These are phyloP conservation scores for Glaucomys volans DNA, from an alignment of 2,113 vertebrate species.

Conservation along the genomic window DNA sequence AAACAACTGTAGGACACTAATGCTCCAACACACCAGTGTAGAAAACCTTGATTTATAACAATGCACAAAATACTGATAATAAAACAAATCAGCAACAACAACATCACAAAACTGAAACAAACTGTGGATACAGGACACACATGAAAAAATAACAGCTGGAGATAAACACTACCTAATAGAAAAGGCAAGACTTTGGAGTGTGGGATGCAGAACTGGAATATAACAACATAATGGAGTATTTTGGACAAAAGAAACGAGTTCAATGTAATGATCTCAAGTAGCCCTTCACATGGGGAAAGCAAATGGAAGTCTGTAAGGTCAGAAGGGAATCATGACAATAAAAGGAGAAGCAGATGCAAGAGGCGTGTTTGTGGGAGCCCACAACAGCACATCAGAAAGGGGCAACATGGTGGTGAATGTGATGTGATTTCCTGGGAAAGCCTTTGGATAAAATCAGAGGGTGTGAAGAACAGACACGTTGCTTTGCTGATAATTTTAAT, in stretches of 20 bases:
- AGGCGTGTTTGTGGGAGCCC: rapidly evolving
- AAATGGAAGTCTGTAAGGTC: not conserved
- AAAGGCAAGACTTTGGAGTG: not conserved
- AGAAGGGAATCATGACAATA: not conserved
- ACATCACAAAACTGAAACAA: not conserved
- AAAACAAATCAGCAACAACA: not conserved
- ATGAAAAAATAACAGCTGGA: not conserved
- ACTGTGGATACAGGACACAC: not conserved
- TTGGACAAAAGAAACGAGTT: not conserved
- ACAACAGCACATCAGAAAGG: not conserved
- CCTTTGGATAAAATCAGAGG: slow-evolving; percentile 47
- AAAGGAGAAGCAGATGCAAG: not conserved
- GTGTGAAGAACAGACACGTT: slow-evolving; percentile 13
- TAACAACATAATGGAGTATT: not conserved
- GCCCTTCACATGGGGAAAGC: not conserved
- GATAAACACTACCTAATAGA: not conserved
- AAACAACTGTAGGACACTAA: not conserved
- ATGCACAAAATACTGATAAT: not conserved
- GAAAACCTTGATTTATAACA: not conserved
- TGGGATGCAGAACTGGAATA: not conserved
- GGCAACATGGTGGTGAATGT: rapidly evolving
- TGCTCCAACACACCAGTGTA: not conserved
- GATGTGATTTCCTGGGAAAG: not conserved
- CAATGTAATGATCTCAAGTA: not conserved
- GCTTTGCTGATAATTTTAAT: slow-evolving; percentile 59